Evolutionary conservation across 2,888 invertebrate genomes (phyloP).

Genomic region (Meiosimyza decipiens): DNA sequence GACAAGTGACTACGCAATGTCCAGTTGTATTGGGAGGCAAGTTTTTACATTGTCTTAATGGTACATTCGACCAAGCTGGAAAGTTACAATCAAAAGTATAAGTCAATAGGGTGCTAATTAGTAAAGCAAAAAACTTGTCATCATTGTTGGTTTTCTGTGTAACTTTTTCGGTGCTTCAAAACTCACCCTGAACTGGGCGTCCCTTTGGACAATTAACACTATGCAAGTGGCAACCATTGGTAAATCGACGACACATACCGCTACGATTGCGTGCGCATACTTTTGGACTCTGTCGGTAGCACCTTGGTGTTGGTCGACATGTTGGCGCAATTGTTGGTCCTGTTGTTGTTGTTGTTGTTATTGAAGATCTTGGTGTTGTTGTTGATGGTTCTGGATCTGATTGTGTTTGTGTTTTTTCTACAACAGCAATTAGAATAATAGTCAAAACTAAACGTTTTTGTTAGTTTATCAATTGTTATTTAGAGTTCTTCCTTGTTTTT

Average conservation of each 20-base stretch:
- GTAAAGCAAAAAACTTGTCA: no score
- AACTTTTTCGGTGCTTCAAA: background rate
- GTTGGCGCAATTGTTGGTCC: no score
- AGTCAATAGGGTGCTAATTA: background rate
- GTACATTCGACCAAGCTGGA: constrained; percentile 2
- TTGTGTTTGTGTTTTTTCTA: background rate
- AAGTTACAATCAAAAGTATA: background rate
- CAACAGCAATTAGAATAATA: no score
- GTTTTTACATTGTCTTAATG: background rate
- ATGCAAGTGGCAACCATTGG: constrained; percentile 3
- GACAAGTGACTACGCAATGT: background rate
- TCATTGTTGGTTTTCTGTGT: no score
- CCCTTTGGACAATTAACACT: background rate
- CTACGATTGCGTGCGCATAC: constrained; percentile 6
- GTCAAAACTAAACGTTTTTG: no score
- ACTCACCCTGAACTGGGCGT: constrained; percentile 8
- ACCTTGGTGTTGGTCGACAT: background rate
- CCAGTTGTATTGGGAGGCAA: background rate
- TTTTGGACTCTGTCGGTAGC: background rate
- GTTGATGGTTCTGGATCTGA: background rate
- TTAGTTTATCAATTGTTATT: no score
- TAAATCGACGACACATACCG: constrained; percentile 4
- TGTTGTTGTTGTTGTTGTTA: background rate
- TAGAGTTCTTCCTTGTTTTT: no score
- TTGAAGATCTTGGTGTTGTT: background rate